Evolutionary conservation across 2,797 vertebrate genomes (phyloP).

Genomic region (Pantherophis vulpinus): DNA sequence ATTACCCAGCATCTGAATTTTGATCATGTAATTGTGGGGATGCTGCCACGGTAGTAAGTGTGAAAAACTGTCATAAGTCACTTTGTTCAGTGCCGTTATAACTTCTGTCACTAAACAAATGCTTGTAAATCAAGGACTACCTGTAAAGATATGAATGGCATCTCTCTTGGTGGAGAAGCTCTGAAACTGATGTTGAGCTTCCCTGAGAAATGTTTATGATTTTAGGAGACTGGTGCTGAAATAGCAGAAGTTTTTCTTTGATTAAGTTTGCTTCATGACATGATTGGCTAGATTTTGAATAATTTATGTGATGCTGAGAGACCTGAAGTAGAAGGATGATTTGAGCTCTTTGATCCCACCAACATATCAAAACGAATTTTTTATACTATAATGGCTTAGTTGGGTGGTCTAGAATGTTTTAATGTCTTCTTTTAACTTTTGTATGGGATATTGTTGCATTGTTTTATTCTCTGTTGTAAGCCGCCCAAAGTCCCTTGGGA

Average conservation of each 20-base stretch:
- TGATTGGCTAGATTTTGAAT: not conserved
- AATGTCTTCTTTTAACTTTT: too few species aligned
- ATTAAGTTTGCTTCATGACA: not conserved
- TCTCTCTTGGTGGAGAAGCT: not conserved
- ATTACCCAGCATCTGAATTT: not conserved
- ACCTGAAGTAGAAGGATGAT: not conserved
- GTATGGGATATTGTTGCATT: too few species aligned
- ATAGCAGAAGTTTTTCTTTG: not conserved
- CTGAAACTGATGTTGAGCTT: not conserved
- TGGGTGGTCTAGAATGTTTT: too few species aligned
- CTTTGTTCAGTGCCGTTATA: not conserved
- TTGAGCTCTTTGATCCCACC: not conserved
- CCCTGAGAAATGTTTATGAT: too few species aligned
- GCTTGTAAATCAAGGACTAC: not conserved
- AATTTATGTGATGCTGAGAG: not conserved
- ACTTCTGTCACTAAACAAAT: not conserved
- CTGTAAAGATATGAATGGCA: not conserved
- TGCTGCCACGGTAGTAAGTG: not conserved
- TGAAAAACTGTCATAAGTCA: not conserved
- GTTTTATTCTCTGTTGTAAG: too few species aligned
- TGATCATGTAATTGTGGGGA: not conserved
- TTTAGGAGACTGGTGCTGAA: not conserved
- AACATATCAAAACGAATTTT: not conserved
- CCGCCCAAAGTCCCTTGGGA: too few species aligned
- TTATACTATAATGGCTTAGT: not conserved